Conservation (phyloP, 2,888 invertebrate genomes). For the Xanthorhoe designata region DNA sequence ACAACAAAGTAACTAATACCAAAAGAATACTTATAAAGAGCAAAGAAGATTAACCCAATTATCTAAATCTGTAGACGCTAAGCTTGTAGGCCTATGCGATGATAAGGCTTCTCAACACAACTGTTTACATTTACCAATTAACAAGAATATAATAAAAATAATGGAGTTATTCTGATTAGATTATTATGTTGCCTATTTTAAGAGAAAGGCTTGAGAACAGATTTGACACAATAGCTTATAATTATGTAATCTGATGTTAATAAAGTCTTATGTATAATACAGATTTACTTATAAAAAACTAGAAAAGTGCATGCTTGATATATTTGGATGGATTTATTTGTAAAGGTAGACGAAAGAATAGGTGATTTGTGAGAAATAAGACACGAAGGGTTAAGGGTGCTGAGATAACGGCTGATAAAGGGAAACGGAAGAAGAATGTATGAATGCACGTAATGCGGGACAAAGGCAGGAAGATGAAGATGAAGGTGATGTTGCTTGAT, state of each 20-base stretch:
- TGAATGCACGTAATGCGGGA: no score
- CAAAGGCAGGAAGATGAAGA: no score
- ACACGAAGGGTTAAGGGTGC: no score
- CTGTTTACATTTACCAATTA: not conserved
- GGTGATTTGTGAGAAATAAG: no score
- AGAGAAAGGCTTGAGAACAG: not conserved
- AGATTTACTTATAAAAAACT: no score
- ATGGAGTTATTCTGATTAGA: not conserved
- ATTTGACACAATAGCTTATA: no score
- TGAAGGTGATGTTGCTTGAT: not conserved
- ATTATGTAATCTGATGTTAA: no score
- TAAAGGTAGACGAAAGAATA: no score
- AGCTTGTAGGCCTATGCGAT: conserved; percentile 8
- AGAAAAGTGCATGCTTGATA: not conserved
- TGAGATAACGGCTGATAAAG: no score
- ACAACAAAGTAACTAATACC: conserved; percentile 2
- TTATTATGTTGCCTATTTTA: not conserved
- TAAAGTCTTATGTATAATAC: no score
- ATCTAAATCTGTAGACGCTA: conserved; percentile 28
- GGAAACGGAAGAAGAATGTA: no score
- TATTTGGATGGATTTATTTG: no score
- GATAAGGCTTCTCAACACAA: conserved; percentile 35
- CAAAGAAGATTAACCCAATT: conserved; percentile 38
- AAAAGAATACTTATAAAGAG: conserved; percentile 34
- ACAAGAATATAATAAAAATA: not conserved